phyloP scores from a whole-genome alignment of 2,888 invertebrate species.

The Cheilosia variabilis region DNA sequence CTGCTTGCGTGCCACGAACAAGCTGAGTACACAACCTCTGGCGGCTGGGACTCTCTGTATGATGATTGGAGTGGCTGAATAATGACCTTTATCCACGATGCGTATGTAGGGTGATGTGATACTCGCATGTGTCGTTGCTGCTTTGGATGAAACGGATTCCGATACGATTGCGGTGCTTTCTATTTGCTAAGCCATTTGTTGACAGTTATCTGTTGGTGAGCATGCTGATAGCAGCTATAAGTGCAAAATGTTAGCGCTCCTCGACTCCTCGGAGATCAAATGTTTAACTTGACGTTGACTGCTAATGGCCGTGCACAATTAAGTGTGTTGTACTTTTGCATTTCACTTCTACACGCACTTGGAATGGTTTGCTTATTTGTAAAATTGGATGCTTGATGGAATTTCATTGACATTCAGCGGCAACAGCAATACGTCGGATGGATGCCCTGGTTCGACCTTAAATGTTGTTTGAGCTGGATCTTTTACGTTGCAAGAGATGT shows the following conservation, averaged over 20 bases:
- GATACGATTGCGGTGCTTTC: slow-evolving; percentile 18
- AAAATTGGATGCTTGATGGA: too few species aligned
- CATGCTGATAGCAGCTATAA: not conserved
- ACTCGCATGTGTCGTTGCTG: not conserved
- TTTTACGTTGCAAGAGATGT: too few species aligned
- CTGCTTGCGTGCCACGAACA: slow-evolving; percentile 5
- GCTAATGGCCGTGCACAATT: not conserved
- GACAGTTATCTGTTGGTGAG: slow-evolving; percentile 28
- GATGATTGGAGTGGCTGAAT: slow-evolving; percentile 14
- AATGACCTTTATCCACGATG: slow-evolving; percentile 48
- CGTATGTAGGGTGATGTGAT: slow-evolving; percentile 7
- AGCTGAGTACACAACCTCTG: slow-evolving; percentile 6
- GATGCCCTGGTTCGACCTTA: too few species aligned
- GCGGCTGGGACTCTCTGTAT: slow-evolving; percentile 4
- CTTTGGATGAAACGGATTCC: slow-evolving; percentile 9
- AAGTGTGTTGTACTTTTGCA: not conserved
- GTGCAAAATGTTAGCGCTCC: slow-evolving; percentile 15
- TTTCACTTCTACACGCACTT: not conserved
- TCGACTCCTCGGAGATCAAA: slow-evolving; percentile 5
- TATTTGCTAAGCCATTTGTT: slow-evolving; percentile 32
- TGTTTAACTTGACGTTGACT: not conserved
- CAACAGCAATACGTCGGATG: too few species aligned
- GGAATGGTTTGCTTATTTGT: too few species aligned
- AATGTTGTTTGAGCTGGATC: too few species aligned
- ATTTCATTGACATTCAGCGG: too few species aligned